A percentile compares a stretch with the other conserved stretches of the same genome.
phyloP scores from a whole-genome alignment of 2,888 invertebrate species.

The Caenorhabditis japonica region DNA sequence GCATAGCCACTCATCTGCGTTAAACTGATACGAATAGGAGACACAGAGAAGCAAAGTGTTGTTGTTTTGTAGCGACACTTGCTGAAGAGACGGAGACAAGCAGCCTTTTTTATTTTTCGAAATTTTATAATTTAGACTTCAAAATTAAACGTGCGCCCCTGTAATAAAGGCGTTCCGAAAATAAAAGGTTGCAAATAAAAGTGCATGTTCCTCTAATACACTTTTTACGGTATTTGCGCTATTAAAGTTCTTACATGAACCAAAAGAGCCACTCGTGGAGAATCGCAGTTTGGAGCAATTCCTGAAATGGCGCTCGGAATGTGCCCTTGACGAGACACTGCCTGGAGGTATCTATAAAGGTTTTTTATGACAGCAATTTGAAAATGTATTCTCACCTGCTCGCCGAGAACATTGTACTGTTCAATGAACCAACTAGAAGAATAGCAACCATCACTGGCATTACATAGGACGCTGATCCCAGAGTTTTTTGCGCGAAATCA shows the following conservation, averaged over 20 bases:
- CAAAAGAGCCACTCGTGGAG: conserved; percentile 72
- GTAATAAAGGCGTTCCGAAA: too few relatives aligned
- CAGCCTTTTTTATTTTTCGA: too few relatives aligned
- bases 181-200: too few relatives aligned
- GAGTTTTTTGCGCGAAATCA: conserved; percentile 66
- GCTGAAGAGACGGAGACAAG: too few relatives aligned
- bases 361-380: not conserved
- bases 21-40: too few relatives aligned
- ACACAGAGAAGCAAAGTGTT: too few relatives aligned
- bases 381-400: conserved; percentile 55
- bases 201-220: too few relatives aligned
- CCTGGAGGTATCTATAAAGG: conserved; percentile 67
- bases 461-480: conserved; percentile 65
- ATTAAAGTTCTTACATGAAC: conserved; percentile 73
- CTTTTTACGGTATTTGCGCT: too few relatives aligned
- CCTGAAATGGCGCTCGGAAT: conserved; percentile 72
- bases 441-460: conserved; percentile 74
- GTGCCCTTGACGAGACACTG: conserved; percentile 68
- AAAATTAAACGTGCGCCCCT: too few relatives aligned
- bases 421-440: conserved; percentile 73
- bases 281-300: conserved; percentile 65
- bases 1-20: too few relatives aligned
- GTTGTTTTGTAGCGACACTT: too few relatives aligned
- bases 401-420: conserved; percentile 73
- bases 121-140: too few relatives aligned